Evolutionary conservation across 2,797 vertebrate species (phyloP).

Genomic region (Uromys caudimaculatus): DNA sequence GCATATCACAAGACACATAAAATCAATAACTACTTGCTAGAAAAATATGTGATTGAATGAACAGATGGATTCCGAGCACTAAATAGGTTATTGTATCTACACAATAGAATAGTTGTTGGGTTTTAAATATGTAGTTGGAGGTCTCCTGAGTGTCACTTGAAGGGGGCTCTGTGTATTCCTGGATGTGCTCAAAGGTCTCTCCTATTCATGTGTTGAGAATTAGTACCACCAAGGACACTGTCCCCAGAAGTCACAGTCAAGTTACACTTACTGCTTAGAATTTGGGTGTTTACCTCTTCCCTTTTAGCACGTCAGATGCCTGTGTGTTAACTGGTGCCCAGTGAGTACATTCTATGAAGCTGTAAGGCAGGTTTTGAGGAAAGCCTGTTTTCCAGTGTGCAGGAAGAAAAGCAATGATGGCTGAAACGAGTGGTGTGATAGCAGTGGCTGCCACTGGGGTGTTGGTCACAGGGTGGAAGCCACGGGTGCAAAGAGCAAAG

Average conservation of each 20-base stretch:
- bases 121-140: slow-evolving; percentile 36
- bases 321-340: neutral
- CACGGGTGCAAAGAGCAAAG: slow-evolving; percentile 48
- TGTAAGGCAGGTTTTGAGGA: neutral
- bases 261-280: slow-evolving; percentile 24
- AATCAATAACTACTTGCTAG: slow-evolving; percentile 23
- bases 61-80: neutral
- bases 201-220: slow-evolving; percentile 43
- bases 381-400: neutral
- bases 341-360: neutral
- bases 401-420: neutral
- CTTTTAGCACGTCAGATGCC: neutral
- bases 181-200: neutral
- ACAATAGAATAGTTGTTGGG: neutral
- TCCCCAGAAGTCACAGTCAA: slow-evolving; percentile 18
- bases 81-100: neutral
- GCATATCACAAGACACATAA: neutral
- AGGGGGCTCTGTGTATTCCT: neutral
- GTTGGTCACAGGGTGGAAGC: neutral
- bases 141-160: slow-evolving; percentile 21
- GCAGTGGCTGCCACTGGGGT: neutral
- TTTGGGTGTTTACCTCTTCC: neutral
- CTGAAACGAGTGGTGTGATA: neutral
- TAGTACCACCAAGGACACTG: neutral
- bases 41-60: slow-evolving; percentile 20